phyloP scores from a whole-genome alignment of 2,888 invertebrate genomes.

The Drosophila pseudotakahashii region DNA sequence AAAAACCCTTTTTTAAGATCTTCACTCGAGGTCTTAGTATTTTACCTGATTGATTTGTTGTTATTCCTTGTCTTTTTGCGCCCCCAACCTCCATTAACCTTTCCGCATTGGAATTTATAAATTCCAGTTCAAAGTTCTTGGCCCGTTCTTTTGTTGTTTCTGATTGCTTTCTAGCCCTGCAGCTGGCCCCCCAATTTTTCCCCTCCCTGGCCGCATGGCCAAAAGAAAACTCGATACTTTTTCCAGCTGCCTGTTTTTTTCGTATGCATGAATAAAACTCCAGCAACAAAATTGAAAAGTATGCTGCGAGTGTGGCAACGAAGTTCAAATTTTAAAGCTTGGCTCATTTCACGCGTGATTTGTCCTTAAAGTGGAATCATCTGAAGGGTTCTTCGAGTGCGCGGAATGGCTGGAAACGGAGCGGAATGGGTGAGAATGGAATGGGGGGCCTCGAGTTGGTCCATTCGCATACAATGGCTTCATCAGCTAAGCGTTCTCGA shows the following conservation, averaged over 20 bases:
- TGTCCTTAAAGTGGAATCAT: slow-evolving; percentile 36
- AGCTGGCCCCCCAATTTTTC: slow-evolving; percentile 24
- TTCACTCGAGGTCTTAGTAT: not conserved
- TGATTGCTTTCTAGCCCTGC: slow-evolving; percentile 51
- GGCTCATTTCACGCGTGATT: slow-evolving; percentile 44
- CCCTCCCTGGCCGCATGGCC: not conserved
- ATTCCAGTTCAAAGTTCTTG: slow-evolving; percentile 33
- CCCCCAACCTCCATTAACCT: slow-evolving; percentile 9
- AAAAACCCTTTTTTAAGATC: too few relatives aligned
- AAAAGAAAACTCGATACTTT: slow-evolving; percentile 38
- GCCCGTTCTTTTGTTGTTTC: slow-evolving; percentile 40
- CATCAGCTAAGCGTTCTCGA: slow-evolving; percentile 60
- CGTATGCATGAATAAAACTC: slow-evolving; percentile 43
- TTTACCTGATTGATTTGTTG: slow-evolving; percentile 25
- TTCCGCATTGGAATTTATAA: slow-evolving; percentile 21
- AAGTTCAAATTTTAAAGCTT: slow-evolving; percentile 42
- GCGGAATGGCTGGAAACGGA: slow-evolving; percentile 7
- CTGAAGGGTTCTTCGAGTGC: not conserved
- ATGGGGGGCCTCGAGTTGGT: too few relatives aligned
- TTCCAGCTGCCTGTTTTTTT: slow-evolving; percentile 39
- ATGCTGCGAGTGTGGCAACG: slow-evolving; percentile 15
- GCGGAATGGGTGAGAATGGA: not conserved
- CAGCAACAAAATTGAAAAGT: slow-evolving; percentile 1
- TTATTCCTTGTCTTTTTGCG: slow-evolving; percentile 7
- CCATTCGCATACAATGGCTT: slow-evolving; percentile 61